Base-by-base conservation (phyloP, 2,113 vertebrate species). In the Tautogolabrus adspersus region DNA sequence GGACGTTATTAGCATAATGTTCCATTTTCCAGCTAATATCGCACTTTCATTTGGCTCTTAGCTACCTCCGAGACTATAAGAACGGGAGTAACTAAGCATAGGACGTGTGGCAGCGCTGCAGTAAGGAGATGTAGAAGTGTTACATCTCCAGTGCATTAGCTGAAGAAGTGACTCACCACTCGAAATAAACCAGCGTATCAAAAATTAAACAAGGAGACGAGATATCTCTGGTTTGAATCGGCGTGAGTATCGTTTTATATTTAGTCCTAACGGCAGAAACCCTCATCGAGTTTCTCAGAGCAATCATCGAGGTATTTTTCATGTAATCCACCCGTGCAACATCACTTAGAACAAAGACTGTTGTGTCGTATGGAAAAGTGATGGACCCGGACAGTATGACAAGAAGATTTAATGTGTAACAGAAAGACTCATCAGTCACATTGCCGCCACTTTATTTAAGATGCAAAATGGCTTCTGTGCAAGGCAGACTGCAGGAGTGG, bases 401-500 rank as follows among this genome's bases (percentile, higher is more conserved):
- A 81, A 16, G 63, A 86, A 87, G 85, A 90, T 87, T 87, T 82
- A 85, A 90, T 84, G 61, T 74, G 79, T 64, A 69, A 60, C 52
- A 46, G 58, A 16, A 60, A 65, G 11, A 83, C 66, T 86, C 85
- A 88, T 93, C 88, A 85, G 76, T 93, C 81, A 82, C 77, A 46
- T 58, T 73, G 64, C 83, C 57, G 2, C 73, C 71, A 72, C 82
- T 88, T 91, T 75, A 87, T 89, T 79, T 77, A 70, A 86, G 69
- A 91, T 81, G 79, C 81, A 92, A 91, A 89, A 90, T 81, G 79
- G 83, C 75, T 82, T 77, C 69, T 75, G 85, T 42, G 34, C 13
- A 64, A 79, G 78, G 83, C 78, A 56, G 67, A 72, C 64, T 88
- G 85, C 22, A 72, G 87, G 55, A n/a, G 75, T 85, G 79, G 84